These are phyloP conservation scores for Psammodynastes pulverulentus DNA, from an alignment of 2,113 vertebrate species.

Conservation along the genomic window DNA sequence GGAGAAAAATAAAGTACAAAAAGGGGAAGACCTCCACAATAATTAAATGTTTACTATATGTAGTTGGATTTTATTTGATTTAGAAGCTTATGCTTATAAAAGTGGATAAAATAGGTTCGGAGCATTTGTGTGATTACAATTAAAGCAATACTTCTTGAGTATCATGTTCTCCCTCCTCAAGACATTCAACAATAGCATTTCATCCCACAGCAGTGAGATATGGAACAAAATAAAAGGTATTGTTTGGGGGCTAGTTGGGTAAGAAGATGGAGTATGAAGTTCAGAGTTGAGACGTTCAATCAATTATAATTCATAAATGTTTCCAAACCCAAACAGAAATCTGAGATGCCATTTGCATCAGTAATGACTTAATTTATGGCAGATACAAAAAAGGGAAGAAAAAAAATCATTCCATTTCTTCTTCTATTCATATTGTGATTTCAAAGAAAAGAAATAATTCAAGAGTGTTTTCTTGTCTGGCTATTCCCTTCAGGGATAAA, in stretches of 20 bases:
- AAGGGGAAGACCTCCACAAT: not conserved
- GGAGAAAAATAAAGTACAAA: not conserved
- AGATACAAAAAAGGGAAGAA: constrained; percentile 4
- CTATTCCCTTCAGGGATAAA: not conserved
- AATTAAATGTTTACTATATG: not conserved
- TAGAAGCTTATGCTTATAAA: not conserved
- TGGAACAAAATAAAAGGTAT: constrained; percentile 4
- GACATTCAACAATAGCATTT: not conserved
- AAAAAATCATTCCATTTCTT: not conserved
- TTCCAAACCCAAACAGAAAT: constrained; percentile 35
- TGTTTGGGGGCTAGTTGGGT: not conserved
- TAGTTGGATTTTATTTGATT: not conserved
- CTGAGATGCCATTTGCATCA: constrained; percentile 24
- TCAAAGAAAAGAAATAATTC: constrained; percentile 9
- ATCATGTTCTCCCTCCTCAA: not conserved
- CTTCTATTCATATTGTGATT: constrained; percentile 23
- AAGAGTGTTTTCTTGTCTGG: not conserved
- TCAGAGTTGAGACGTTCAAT: constrained; percentile 40
- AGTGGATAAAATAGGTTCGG: not conserved
- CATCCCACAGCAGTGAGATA: not conserved
- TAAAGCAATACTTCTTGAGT: not conserved
- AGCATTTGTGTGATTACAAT: not conserved
- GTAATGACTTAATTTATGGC: constrained; percentile 38
- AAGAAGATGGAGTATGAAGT: constrained; percentile 18
- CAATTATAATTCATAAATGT: constrained; percentile 22